These are phyloP conservation scores for Trachelus iudaicus DNA, from an alignment of 2,888 invertebrate genomes.

Conservation along the genomic window DNA sequence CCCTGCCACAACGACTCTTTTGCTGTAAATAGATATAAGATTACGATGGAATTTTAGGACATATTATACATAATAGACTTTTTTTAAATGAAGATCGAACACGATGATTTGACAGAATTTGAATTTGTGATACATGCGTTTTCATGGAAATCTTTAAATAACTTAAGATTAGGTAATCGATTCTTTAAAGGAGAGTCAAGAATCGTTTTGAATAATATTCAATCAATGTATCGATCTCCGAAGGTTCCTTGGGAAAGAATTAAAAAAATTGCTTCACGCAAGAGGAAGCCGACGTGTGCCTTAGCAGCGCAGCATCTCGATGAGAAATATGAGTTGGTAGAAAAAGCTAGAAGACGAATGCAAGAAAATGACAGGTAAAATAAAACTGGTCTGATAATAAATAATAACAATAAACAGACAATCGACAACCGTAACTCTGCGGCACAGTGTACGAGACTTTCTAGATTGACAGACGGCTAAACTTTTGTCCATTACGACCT, in stretches of 20 bases:
- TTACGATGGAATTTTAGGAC: not conserved
- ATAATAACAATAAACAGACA: slow-evolving; percentile 41
- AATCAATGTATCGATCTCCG: not conserved
- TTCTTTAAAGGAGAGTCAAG: not conserved
- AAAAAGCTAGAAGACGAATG: not conserved
- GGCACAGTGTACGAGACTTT: slow-evolving; percentile 24
- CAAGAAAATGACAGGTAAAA: slow-evolving; percentile 23
- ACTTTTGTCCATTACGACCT: slow-evolving; percentile 21
- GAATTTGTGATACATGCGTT: too few species aligned
- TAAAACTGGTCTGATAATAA: slow-evolving; percentile 39
- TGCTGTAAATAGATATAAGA: not conserved
- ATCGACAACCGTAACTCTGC: slow-evolving; percentile 29
- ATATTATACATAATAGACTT: too few species aligned
- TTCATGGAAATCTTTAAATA: too few species aligned
- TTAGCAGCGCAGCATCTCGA: not conserved
- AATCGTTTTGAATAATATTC: not conserved
- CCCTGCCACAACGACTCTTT: slow-evolving; percentile 71
- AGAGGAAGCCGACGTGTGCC: not conserved
- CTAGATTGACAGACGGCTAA: slow-evolving; percentile 25
- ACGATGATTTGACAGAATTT: too few species aligned
- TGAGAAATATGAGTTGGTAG: not conserved
- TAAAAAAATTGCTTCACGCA: not conserved
- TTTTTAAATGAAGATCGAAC: not conserved
- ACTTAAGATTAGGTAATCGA: too few species aligned
- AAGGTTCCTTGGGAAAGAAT: not conserved